Evolutionary conservation across 1,140 invertebrate species (phyloP).

Genomic region (Drosophila bocki): DNA sequence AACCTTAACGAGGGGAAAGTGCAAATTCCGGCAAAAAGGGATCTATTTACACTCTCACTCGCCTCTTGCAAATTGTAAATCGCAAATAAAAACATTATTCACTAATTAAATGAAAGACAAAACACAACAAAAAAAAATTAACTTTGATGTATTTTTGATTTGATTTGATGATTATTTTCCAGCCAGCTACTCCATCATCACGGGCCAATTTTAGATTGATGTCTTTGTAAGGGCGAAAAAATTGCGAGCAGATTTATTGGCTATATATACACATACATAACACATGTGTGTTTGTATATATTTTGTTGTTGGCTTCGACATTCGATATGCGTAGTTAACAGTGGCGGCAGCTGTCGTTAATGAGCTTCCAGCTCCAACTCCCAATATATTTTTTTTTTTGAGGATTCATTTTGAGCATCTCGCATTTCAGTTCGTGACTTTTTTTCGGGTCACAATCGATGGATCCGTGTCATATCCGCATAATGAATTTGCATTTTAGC

Average conservation of each 20-base stretch:
- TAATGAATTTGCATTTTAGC: constrained; percentile 44
- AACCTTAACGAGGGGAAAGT: constrained; percentile 47
- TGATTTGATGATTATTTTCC: constrained; percentile 27
- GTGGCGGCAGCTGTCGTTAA: constrained; percentile 33
- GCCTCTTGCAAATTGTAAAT: neutral
- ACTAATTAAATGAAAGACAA: constrained; percentile 30
- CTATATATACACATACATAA: constrained; percentile 1
- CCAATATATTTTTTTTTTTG: neutral
- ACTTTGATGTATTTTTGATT: constrained; percentile 45
- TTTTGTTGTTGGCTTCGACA: constrained; percentile 7
- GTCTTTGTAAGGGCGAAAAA: constrained; percentile 32
- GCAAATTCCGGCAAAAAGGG: constrained; percentile 18
- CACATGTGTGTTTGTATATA: neutral
- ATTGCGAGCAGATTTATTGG: constrained; percentile 27
- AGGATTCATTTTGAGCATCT: constrained; percentile 31
- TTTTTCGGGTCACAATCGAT: constrained; percentile 7
- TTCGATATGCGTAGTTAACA: constrained; percentile 31
- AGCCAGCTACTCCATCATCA: neutral
- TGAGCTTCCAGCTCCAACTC: constrained; percentile 25
- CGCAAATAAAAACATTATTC: constrained; percentile 32
- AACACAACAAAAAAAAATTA: constrained; percentile 7
- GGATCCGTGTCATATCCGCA: constrained; percentile 44
- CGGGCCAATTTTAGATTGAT: constrained; percentile 26
- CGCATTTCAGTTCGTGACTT: constrained; percentile 33
- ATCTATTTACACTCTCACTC: constrained; percentile 30